Evolutionary conservation across 2,797 vertebrate species (phyloP).

Genomic region (Coluber constrictor): DNA sequence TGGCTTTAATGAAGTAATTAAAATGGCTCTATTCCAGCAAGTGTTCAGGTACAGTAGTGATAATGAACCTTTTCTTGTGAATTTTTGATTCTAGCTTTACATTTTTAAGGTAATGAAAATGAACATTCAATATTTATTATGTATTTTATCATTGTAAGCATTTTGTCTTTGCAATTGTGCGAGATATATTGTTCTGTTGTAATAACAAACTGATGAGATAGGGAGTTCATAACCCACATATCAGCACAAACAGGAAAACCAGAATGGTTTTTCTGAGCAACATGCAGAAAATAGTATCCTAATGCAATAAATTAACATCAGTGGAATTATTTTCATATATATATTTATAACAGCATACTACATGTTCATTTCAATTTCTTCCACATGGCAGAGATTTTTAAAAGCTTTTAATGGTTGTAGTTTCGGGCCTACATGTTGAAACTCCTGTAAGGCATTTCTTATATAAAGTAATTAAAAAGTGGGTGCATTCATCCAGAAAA

Average conservation of each 20-base stretch:
- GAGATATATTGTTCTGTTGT: neutral
- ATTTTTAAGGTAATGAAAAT: neutral
- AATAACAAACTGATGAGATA: neutral
- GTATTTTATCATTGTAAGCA: neutral
- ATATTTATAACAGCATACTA: neutral
- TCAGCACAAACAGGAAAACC: neutral
- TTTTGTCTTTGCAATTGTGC: neutral
- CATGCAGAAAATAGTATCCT: neutral
- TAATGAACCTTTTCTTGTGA: neutral
- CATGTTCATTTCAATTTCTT: neutral
- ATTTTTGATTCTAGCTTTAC: neutral
- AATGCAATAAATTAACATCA: neutral
- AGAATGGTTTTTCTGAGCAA: neutral
- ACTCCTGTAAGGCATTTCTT: neutral
- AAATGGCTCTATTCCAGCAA: neutral
- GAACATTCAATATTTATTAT: neutral
- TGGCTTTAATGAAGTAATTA: neutral
- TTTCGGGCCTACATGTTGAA: neutral
- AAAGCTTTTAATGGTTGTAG: neutral
- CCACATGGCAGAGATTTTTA: neutral
- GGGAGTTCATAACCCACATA: neutral
- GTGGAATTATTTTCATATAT: neutral
- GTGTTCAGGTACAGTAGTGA: neutral
- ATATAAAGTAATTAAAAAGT: constrained; percentile 13
- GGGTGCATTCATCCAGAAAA: neutral